Base-by-base conservation (phyloP, 2,888 invertebrate species). In the Plagodis pulveraria region DNA sequence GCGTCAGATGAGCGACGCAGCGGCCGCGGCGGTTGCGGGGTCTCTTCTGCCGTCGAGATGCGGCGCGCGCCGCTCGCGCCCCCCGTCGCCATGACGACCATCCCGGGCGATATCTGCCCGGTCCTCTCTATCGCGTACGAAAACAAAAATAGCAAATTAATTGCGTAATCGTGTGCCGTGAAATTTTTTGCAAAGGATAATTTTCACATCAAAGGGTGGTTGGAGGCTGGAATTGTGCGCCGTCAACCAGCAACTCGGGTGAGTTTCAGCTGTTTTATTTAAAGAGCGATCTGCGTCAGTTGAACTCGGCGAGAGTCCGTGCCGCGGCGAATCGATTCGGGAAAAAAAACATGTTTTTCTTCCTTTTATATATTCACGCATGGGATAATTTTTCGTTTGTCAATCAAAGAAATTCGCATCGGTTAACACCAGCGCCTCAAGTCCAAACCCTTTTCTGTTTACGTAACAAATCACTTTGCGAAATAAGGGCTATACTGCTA, bases 101-200 rank as follows among this genome's bases (percentile, higher is more conserved):
- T 86, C 91, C 91, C 86, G 84, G 90, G 89, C 90, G 84, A 85
- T 86, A 83, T 85, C 86, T 80, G 78, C 84, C 84, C 78, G 60
- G 78, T 83, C 84, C 84, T 85, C 82, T 79, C 74, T 77, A 70
- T 74, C 51, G 50, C 76, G 80, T 77, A 84, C 80, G 84, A 90
- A 89, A 91, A 91, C 88, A 90, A 89, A 91, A 91, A 90, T 90
- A 90, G 88, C 88, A 80, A 88, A 90, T 89, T 90, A 89, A 89
- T 89, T 87, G 83, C 89, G 87, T 86, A 89, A 89, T 85, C 84
- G 83, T 84, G 85, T 83, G 75, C 80, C 75, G 80, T 84, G 78
- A 83, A 83, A 79, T 81, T 82, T 22, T 86, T 83, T 77, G 74
- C 74, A 66, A 76, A 74, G 76, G 76, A 74, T 80, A 78, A 83